Evolutionary conservation across 1,140 invertebrate genomes (phyloP), one percentile per base, ranked within the genome.

Genomic region (Formica exsecta): DNA sequence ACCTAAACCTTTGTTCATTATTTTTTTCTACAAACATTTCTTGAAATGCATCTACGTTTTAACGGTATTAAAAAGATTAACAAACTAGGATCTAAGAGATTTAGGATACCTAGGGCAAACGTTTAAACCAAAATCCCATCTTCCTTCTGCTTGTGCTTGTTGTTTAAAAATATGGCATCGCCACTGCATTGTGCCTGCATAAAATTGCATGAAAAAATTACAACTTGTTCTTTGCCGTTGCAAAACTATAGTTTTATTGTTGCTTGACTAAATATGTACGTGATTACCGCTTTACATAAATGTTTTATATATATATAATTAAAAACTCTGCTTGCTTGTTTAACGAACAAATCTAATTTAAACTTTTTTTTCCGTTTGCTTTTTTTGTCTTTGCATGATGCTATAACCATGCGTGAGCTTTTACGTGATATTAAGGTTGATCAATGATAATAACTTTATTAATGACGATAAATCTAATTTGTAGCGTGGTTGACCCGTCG

Each of bases 401-500:
- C 64, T 48, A 25, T 68, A 8, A 61, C 65, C 36, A 36, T 38
- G 61, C 81, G 54, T 71, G 59, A 61, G 73, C 44, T 68, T 44
- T 19, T 13, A 36, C 19, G 32, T 71, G 54, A 25, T 5, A 25
- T 48, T 75, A 36, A 74, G 9, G 48, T 48, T 89, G 89, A 59
- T 81, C 3, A 11, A 5, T 59, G 13, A 44, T 22, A 81, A 57
- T 22, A 19, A 51, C 11, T 13, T 57, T 29, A 22, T 32, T 44
- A 71, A 81, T 44, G 25, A 81, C 25, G 19, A 32, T 44, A 5
- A 48, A 74, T 83, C 48, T 61, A 32, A 84, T 89, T 95, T 96
- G 86, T 95, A 98, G 98, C 94, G 97, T 99, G 87, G 97, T 97
- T 51, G 98, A 99, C 96, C 97, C 97, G 66, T 96, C 97, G 89